Base-by-base conservation (phyloP, 2,797 vertebrate species). In the Steatocranus sp. region DNA sequence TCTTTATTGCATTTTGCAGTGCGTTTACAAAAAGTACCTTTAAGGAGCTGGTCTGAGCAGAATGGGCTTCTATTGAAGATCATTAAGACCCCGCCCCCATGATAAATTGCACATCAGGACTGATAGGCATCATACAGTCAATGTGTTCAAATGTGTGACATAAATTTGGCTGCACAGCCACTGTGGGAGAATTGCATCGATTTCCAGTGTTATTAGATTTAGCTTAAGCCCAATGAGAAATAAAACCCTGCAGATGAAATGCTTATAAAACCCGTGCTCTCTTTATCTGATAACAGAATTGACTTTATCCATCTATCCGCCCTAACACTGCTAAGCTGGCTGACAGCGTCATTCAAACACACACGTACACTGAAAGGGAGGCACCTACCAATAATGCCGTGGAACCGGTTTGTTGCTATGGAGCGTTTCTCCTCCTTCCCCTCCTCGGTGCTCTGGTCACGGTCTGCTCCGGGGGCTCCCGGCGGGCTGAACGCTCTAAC, bases 391-490 rank as follows among this genome's bases (percentile, higher is more conserved):
- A 86, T 87, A 86, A 89, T 83, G 89, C 89, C 82, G 91, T 84
- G 81, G 53, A 90, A 85, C 91, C 90, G 90, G 93, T 92, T 89
- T 91, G 93, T 94, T 92, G 93, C 93, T 92, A 91, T 56, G 94
- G 90, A 90, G 88, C 48, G 49, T 90, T 88, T 49, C 87, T 87
- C 66, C 76, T 81, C 81, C 54, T 58, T 38, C 11, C 32, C 34
- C 30, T 12, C 48, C 58, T 43, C n/a, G 30, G 58, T 38, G 36
- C 78, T 32, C 36, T 20, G 18, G 50, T 82, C 32, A 82, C 58
- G 66, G 51, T 75, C 48, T 15, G 53, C 32, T 77, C 79, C 83
- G 68, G 9, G 5, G 41, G 20, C 20, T 36, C 36, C 27, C 2
- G 66, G 38, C 3, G 23, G 8, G 11, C n/a, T 11, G 79, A 12